Conservation (phyloP, 2,888 invertebrate genomes). For the Drosophila longiperda region DNA sequence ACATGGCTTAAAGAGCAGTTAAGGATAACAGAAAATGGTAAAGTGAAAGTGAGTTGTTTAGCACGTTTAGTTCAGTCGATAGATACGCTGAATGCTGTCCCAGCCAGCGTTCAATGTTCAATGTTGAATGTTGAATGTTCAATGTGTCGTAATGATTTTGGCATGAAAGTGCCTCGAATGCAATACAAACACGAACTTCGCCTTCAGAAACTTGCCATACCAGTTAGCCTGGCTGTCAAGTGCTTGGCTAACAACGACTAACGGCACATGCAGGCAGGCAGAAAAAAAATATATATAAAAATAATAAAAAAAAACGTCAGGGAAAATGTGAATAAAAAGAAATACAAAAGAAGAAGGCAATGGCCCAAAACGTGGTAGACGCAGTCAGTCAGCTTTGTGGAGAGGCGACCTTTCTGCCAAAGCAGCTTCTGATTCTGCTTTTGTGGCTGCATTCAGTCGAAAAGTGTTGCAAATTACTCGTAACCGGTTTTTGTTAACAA, state of each 20-base stretch:
- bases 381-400: conserved; percentile 18
- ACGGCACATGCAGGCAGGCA: conserved; percentile 53
- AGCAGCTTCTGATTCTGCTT: background rate
- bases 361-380: conserved; percentile 34
- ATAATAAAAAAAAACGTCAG: conserved; percentile 2
- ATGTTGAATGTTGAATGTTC: conserved; percentile 2
- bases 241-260: conserved; percentile 58
- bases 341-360: conserved; percentile 27
- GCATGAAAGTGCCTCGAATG: conserved; percentile 27
- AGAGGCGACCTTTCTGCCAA: conserved; percentile 28
- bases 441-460: conserved; percentile 36
- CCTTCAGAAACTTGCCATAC: conserved; percentile 34
- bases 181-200: conserved; percentile 28
- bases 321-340: background rate
- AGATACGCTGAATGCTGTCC: conserved; percentile 7
- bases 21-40: conserved; percentile 21
- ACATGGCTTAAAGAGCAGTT: conserved; percentile 9
- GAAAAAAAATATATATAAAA: conserved; percentile 7
- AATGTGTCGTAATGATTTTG: conserved; percentile 40
- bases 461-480: conserved; percentile 48
- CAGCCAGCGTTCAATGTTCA: background rate
- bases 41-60: conserved; percentile 30
- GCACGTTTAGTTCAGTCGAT: conserved; percentile 10
- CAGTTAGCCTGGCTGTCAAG: conserved; percentile 37
- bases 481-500: conserved; percentile 32